Conservation (phyloP, 2,113 vertebrate genomes). For the Chlamydotis undulata region DNA sequence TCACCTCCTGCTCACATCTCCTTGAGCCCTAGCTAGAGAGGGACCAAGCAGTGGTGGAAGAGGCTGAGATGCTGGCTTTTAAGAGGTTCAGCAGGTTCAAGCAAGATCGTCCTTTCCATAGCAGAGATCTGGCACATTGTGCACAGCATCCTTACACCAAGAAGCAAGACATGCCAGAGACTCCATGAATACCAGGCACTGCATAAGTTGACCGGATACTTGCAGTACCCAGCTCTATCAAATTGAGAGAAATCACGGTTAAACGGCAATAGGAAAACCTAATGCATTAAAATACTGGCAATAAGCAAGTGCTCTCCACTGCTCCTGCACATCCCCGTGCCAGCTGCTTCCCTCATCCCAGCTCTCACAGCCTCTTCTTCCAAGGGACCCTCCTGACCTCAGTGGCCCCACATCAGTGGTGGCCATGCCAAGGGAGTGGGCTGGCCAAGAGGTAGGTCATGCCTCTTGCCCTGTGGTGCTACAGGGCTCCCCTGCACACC, state of each 20-base stretch:
- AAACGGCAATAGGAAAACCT: background rate
- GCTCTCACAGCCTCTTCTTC: background rate
- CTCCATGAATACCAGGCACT: background rate
- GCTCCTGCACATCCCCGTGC: background rate
- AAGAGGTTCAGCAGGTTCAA: background rate
- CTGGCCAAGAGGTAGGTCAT: background rate
- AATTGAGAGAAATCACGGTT: background rate
- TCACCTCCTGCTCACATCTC: background rate
- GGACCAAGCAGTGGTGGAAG: background rate
- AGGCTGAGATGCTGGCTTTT: background rate
- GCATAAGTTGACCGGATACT: background rate
- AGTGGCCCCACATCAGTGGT: fast-evolving
- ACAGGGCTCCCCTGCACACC: fast-evolving
- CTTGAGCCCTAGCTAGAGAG: background rate
- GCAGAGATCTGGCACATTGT: background rate
- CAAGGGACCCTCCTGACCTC: background rate
- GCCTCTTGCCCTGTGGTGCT: background rate
- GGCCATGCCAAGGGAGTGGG: background rate
- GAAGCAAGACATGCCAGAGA: background rate
- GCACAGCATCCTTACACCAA: background rate
- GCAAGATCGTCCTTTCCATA: background rate
- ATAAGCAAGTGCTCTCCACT: background rate
- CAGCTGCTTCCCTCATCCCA: background rate
- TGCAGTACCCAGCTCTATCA: background rate
- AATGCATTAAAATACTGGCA: background rate